These are phyloP conservation scores for Connochaetes taurinus DNA, from an alignment of 2,113 vertebrate genomes.

Conservation along the genomic window DNA sequence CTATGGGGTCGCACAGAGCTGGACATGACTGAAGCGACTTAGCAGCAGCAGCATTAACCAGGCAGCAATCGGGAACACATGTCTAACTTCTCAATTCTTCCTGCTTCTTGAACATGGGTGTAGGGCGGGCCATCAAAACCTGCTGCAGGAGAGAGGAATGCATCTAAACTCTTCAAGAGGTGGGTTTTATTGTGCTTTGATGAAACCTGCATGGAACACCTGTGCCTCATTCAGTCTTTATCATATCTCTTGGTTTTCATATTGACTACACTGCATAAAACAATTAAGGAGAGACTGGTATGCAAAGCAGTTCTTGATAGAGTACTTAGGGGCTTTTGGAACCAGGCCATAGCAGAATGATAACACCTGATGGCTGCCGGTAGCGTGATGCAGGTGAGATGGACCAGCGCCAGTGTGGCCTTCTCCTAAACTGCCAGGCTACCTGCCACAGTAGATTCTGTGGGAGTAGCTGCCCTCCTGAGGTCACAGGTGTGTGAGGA, in stretches of 20 bases:
- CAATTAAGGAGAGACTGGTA: background rate
- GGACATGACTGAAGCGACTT: background rate
- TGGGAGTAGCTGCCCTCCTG: background rate
- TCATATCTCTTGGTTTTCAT: constrained; percentile 28
- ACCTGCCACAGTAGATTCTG: background rate
- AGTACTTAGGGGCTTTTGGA: background rate
- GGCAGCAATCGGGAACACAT: background rate
- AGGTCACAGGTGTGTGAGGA: background rate
- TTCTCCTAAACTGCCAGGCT: background rate
- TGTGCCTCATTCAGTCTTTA: constrained; percentile 25
- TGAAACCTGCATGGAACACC: background rate
- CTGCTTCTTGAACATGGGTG: background rate
- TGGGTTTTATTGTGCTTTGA: constrained; percentile 6
- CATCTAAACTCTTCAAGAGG: background rate
- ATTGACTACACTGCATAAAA: background rate
- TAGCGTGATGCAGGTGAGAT: background rate
- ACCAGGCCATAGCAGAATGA: background rate
- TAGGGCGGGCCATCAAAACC: background rate
- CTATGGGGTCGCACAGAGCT: background rate
- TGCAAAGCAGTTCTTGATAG: background rate
- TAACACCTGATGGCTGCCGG: background rate
- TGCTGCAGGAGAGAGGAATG: background rate
- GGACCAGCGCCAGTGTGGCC: background rate
- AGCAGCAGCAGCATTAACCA: background rate
- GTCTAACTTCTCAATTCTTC: background rate